A percentile compares a stretch with the other conserved stretches of the same genome.
These are phyloP conservation scores for Drosophila oshimai DNA, from an alignment of 1,140 invertebrate species.

Conservation along the genomic window DNA sequence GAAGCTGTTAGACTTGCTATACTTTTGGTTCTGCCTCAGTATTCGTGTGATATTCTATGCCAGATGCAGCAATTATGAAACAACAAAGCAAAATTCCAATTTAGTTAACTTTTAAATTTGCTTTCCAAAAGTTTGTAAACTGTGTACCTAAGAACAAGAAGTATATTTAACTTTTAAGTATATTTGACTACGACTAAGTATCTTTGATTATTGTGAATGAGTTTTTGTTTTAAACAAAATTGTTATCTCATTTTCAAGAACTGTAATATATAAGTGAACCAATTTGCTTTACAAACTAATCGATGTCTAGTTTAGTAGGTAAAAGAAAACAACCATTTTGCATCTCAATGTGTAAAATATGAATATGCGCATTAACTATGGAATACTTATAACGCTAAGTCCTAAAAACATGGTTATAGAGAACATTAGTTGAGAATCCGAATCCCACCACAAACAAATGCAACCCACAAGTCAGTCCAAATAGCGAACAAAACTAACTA, in stretches of 20 bases:
- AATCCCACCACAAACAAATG: conserved; percentile 74
- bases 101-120: conserved; percentile 50
- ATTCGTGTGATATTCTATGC: conserved; percentile 74
- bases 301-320: conserved; percentile 53
- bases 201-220: conserved; percentile 49
- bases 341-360: conserved; percentile 39
- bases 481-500: conserved; percentile 10
- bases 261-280: conserved; percentile 36
- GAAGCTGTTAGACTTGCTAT: conserved; percentile 61
- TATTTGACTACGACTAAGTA: conserved; percentile 49
- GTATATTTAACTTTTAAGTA: conserved; percentile 11
- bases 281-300: conserved; percentile 29
- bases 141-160: conserved; percentile 61
- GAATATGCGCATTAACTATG: conserved; percentile 17
- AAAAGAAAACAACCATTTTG: conserved; percentile 22
- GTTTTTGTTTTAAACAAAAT: conserved; percentile 56
- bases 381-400: conserved; percentile 18
- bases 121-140: conserved; percentile 71
- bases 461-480: conserved; percentile 75
- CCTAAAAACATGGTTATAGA: conserved; percentile 17
- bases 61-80: conserved; percentile 28
- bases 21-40: conserved; percentile 57
- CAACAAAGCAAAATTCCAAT: conserved; percentile 18
- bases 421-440: conserved; percentile 54
- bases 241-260: conserved; percentile 52